Percentiles rank a stretch among this genome's conserved stretches.
These are phyloP conservation scores for Atherix ibis DNA, from an alignment of 2,888 invertebrate genomes.

Conservation along the genomic window DNA sequence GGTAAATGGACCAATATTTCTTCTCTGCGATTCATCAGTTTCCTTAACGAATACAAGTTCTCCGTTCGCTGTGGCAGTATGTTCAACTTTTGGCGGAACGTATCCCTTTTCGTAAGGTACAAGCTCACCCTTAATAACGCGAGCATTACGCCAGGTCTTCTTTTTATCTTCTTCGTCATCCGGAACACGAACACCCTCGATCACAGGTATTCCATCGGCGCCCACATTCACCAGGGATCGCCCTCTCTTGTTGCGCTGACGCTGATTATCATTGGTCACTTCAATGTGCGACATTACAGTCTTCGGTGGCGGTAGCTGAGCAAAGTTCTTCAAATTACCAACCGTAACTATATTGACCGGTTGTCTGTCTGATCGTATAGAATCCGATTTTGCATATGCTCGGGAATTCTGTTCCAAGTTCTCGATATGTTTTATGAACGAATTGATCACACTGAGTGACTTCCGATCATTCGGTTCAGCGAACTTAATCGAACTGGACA, in stretches of 20 bases:
- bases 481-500: constrained; percentile 18
- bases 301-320: constrained; percentile 50
- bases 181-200: constrained; percentile 67
- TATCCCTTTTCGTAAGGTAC: constrained; percentile 58
- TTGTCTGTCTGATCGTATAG: constrained; percentile 39
- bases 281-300: constrained; percentile 49
- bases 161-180: constrained; percentile 64
- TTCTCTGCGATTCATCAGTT: constrained; percentile 5
- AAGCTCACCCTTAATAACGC: constrained; percentile 71
- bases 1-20: constrained; percentile 38
- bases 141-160: constrained; percentile 74
- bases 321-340: constrained; percentile 35
- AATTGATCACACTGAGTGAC: constrained; percentile 14
- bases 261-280: constrained; percentile 35
- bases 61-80: constrained; percentile 8
- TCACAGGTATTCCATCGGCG: constrained; percentile 59
- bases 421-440: constrained; percentile 15
- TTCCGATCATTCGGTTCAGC: constrained; percentile 11
- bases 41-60: constrained; percentile 11
- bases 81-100: constrained; percentile 41
- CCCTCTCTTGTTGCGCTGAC: constrained; percentile 36
- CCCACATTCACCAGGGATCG: constrained; percentile 49
- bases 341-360: constrained; percentile 37
- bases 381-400: constrained; percentile 1
- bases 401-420: constrained; percentile 9